phyloP scores from a whole-genome alignment of 2,888 invertebrate species.

The Melipona beecheii region DNA sequence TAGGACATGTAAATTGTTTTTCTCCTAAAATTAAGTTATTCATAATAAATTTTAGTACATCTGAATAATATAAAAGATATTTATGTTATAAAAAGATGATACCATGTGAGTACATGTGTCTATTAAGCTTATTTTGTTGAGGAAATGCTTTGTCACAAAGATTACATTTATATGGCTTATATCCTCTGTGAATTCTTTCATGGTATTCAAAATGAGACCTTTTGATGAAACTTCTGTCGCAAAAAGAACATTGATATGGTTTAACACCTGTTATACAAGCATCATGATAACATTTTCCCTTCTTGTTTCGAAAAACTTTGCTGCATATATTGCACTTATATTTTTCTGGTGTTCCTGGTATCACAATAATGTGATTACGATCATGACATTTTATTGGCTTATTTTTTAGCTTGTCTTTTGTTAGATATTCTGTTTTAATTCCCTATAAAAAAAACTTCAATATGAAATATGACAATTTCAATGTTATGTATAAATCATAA shows the following conservation, averaged over 20 bases:
- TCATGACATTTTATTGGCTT: slow-evolving; percentile 64
- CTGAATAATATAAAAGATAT: background rate
- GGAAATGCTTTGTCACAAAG: slow-evolving; percentile 89
- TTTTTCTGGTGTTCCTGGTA: slow-evolving; percentile 85
- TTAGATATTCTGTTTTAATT: slow-evolving; percentile 21
- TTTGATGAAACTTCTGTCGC: slow-evolving; percentile 86
- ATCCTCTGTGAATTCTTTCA: slow-evolving; percentile 88
- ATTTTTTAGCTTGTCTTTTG: slow-evolving; percentile 40
- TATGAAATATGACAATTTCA: background rate
- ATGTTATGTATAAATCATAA: background rate
- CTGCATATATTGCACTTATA: slow-evolving; percentile 89
- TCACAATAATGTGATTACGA: slow-evolving; percentile 76
- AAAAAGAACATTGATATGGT: slow-evolving; percentile 85
- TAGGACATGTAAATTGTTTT: slow-evolving; percentile 86
- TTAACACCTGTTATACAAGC: slow-evolving; percentile 82
- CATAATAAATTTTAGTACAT: background rate
- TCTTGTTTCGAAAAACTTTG: slow-evolving; percentile 88
- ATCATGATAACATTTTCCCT: slow-evolving; percentile 79
- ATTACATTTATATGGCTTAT: slow-evolving; percentile 87
- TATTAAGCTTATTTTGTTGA: slow-evolving; percentile 89
- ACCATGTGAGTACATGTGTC: slow-evolving; percentile 86
- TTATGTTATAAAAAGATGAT: slow-evolving; percentile 63
- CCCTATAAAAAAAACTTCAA: slow-evolving; percentile 38
- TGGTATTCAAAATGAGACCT: slow-evolving; percentile 91
- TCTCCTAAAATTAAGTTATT: slow-evolving; percentile 83